Conservation (phyloP, 2,888 invertebrate species). For the Diarsia brunnea region DNA sequence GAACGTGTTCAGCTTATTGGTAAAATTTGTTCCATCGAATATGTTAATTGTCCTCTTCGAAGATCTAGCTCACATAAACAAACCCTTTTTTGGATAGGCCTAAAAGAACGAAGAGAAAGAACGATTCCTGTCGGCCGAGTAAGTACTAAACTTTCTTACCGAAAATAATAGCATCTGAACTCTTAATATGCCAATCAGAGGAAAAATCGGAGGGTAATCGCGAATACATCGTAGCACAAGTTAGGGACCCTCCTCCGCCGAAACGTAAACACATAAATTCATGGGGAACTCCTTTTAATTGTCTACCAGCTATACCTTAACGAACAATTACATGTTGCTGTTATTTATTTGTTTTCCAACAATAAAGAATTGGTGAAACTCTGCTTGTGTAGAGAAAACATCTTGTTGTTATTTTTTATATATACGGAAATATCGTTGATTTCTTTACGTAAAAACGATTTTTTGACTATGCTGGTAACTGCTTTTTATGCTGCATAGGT, state of each 20-base stretch:
- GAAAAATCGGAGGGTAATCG: constrained; percentile 62
- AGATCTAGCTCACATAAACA: no score
- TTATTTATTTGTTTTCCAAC: constrained; percentile 83
- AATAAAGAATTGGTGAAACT: constrained; percentile 30
- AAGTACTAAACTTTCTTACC: constrained; percentile 9
- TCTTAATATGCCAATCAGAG: constrained; percentile 52
- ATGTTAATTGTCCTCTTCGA: neutral
- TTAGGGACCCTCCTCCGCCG: constrained; percentile 64
- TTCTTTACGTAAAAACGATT: neutral
- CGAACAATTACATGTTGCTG: constrained; percentile 78
- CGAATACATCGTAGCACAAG: constrained; percentile 67
- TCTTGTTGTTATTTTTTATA: constrained; percentile 15
- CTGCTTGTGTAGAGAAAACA: constrained; percentile 15
- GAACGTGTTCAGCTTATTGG: neutral
- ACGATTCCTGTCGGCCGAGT: neutral
- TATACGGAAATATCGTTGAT: neutral
- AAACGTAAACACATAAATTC: constrained; percentile 86
- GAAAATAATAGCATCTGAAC: constrained; percentile 33
- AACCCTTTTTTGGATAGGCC: neutral
- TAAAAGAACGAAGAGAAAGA: neutral
- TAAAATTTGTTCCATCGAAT: neutral
- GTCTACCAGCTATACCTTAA: constrained; percentile 79
- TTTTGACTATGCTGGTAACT: constrained; percentile 5
- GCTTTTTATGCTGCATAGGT: constrained; percentile 20
- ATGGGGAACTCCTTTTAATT: constrained; percentile 81